Percentiles rank a stretch among this genome's conserved stretches.
Conservation (phyloP, 2,113 vertebrate genomes). For the Leucosticte australis region DNA sequence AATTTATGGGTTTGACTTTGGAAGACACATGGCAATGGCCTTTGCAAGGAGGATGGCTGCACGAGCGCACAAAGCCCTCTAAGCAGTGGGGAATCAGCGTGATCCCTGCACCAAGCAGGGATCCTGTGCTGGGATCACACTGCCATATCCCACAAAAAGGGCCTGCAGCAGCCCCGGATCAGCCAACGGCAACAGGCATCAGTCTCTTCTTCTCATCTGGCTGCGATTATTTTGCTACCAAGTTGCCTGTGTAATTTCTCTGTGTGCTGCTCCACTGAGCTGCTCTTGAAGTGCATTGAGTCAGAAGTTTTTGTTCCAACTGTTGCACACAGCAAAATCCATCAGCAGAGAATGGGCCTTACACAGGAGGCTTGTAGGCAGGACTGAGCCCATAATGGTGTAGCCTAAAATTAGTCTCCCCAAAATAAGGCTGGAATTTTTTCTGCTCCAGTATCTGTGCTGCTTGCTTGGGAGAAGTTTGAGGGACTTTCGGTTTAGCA, state of each 20-base stretch:
- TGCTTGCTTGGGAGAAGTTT: not conserved
- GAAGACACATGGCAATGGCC: not conserved
- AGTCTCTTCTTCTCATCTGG: not conserved
- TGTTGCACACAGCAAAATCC: not conserved
- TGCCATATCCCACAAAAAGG: not conserved
- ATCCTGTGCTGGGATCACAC: not conserved
- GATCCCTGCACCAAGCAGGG: not conserved
- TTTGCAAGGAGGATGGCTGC: not conserved
- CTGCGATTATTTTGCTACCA: not conserved
- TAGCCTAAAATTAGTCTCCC: not conserved
- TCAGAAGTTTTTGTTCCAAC: not conserved
- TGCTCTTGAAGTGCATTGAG: not conserved
- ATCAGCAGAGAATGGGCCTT: not conserved
- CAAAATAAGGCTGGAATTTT: not conserved
- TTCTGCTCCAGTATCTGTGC: not conserved
- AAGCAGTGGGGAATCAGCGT: not conserved
- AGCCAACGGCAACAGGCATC: rapidly evolving
- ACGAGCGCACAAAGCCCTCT: rapidly evolving
- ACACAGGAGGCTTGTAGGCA: not conserved
- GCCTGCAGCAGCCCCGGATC: not conserved
- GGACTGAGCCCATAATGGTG: not conserved
- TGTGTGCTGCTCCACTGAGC: not conserved
- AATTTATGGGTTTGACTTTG: slow-evolving; percentile 26
- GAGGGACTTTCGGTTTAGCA: not conserved
- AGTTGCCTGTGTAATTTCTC: not conserved